A percentile compares a stretch with the other conserved stretches of the same genome.
phyloP scores from a whole-genome alignment of 1,140 invertebrate species.

The Gryllus bimaculatus region DNA sequence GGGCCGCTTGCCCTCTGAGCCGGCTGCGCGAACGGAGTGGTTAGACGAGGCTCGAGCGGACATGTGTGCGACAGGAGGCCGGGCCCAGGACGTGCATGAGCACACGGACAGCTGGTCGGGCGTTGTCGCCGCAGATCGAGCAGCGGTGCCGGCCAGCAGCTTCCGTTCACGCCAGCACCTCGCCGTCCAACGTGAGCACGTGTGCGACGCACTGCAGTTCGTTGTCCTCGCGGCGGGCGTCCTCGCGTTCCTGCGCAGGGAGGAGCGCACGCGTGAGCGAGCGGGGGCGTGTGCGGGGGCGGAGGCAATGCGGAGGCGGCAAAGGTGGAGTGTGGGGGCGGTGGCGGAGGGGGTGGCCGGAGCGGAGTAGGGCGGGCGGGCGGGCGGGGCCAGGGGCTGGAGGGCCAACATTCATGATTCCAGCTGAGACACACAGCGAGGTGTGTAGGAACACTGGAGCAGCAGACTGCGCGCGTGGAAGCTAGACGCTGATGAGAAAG shows the following conservation, averaged over 20 bases:
- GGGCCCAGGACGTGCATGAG: conserved; percentile 54
- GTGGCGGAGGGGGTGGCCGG: too few relatives aligned
- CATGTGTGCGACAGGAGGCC: conserved; percentile 27
- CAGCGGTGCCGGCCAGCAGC: conserved; percentile 54
- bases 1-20: conserved; percentile 15
- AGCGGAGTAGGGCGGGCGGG: too few relatives aligned
- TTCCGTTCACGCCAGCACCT: conserved; percentile 85
- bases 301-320: too few relatives aligned
- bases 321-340: too few relatives aligned
- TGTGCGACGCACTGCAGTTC: conserved; percentile 64
- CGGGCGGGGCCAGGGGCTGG: too few relatives aligned
- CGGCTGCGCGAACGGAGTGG: conserved; percentile 7
- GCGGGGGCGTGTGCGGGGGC: too few relatives aligned
- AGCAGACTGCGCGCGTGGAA: too few relatives aligned
- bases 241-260: conserved; percentile 66
- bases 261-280: too few relatives aligned
- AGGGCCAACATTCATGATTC: too few relatives aligned
- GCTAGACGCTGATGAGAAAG: too few relatives aligned
- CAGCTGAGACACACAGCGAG: too few relatives aligned
- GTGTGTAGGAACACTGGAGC: too few relatives aligned
- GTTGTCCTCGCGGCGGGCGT: conserved; percentile 79
- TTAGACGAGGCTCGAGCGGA: conserved; percentile 17
- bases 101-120: conserved; percentile 59
- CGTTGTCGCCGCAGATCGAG: conserved; percentile 38
- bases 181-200: conserved; percentile 78